A percentile compares a stretch with the other conserved stretches of the same genome.
Conservation (phyloP, 2,888 invertebrate species). For the Drosophila glabriapex region DNA sequence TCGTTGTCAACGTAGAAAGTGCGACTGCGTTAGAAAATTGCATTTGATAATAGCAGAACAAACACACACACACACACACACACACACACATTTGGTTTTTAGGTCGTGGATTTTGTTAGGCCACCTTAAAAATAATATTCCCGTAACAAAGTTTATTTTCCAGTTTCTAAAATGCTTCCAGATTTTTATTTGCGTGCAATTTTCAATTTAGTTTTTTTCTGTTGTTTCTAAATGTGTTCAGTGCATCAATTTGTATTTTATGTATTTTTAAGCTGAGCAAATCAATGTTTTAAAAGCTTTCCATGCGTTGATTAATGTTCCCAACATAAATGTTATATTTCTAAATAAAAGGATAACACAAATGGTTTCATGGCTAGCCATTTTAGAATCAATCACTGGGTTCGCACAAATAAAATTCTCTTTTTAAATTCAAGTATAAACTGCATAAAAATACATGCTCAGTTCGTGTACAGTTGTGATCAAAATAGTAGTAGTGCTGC, state of each 20-base stretch:
- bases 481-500: neutral
- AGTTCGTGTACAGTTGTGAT: neutral
- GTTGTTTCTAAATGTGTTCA: neutral
- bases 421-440: too few relatives aligned
- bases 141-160: constrained; percentile 16
- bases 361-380: too few relatives aligned
- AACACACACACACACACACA: constrained; percentile 32
- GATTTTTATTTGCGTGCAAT: neutral
- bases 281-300: neutral
- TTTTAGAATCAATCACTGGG: neutral
- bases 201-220: constrained; percentile 7
- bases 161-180: constrained; percentile 24
- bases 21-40: constrained; percentile 84
- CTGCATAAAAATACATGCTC: too few relatives aligned
- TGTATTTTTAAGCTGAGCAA: neutral
- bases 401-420: neutral
- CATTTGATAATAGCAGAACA: constrained; percentile 70
- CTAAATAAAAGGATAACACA: neutral
- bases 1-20: constrained; percentile 75
- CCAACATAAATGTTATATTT: neutral
- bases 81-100: constrained; percentile 31
- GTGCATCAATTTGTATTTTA: neutral
- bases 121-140: constrained; percentile 17
- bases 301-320: neutral
- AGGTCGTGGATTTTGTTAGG: constrained; percentile 53